These are phyloP conservation scores for Phyllopteryx taeniolatus DNA, from an alignment of 2,113 vertebrate genomes.

Conservation along the genomic window DNA sequence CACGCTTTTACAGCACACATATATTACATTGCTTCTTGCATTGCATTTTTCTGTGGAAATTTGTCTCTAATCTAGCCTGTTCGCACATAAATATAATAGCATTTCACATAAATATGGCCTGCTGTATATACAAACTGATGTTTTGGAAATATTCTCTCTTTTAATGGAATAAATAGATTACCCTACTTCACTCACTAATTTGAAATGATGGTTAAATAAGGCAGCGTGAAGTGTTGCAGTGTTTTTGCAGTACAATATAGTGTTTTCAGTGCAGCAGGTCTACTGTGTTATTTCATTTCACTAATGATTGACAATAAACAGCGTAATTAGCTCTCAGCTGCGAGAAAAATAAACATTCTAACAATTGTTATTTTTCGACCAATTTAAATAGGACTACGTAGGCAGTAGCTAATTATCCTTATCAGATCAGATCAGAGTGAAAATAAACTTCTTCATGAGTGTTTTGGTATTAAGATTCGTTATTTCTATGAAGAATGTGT, in stretches of 20 bases:
- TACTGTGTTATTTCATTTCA: neutral
- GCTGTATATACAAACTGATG: too few relatives aligned
- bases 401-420: neutral
- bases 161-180: neutral
- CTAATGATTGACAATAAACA: conserved; percentile 1
- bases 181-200: neutral
- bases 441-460: neutral
- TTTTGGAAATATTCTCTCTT: neutral
- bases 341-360: neutral
- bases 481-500: neutral
- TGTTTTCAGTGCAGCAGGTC: neutral
- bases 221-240: neutral
- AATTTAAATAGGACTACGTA: neutral
- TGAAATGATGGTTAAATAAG: neutral
- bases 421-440: neutral
- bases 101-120: too few relatives aligned
- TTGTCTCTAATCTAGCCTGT: neutral
- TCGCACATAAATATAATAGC: neutral
- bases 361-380: neutral
- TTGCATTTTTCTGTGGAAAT: neutral
- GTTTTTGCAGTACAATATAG: neutral
- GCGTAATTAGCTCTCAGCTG: neutral
- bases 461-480: neutral
- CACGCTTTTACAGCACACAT: neutral
- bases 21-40: neutral